Evolutionary conservation across 2,888 invertebrate species (phyloP), one percentile per base, ranked within the genome.

Genomic region (Caenorhabditis wallacei): DNA sequence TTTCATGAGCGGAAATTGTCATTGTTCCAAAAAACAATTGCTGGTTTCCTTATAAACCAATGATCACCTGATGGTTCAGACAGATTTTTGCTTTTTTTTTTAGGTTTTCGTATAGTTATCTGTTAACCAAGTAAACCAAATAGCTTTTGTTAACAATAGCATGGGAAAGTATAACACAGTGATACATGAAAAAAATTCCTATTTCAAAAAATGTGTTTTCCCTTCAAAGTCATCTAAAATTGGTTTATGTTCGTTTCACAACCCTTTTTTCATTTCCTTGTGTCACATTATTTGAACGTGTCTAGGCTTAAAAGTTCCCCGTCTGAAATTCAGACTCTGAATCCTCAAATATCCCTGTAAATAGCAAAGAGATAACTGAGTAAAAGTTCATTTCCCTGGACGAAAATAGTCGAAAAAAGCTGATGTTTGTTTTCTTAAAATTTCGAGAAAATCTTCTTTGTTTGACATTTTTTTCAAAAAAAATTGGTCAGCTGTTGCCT

Each of bases 11-110:
- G 81, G 75, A 81, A 81, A 81, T 75, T 74, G 54, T 43, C 53
- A 81, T 16, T 75, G 81, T 81, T 81, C 74, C 74, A 48, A 20
- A 81, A 81, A 81, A 81, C 81, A 75, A 64, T 81, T 81, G 81
- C 51, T 63, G 57, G 64, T 56, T 68, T 80, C n/a, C 81, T 57
- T 57, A 18, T 81, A 74, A 72, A 63, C 57, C 69, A 68, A 68
- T 70, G 81, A 81, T 64, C 75, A 81, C 81, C 81, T 75, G 46
- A 56, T 57, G 74, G 66, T 75, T 81, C 81, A 75, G 40, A 81
- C 75, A 81, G 16, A 20, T 64, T 24, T 61, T 43, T 30, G 11
- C 0, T n/a, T 8, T 30, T 56, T 56, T 56, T 35, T 56, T 40
- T 4, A 30, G 4, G 8, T 5, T 30, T 5, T 30, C 3, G 30